Evolutionary conservation across 2,113 vertebrate genomes (phyloP).

Genomic region (Rutilus rutilus): DNA sequence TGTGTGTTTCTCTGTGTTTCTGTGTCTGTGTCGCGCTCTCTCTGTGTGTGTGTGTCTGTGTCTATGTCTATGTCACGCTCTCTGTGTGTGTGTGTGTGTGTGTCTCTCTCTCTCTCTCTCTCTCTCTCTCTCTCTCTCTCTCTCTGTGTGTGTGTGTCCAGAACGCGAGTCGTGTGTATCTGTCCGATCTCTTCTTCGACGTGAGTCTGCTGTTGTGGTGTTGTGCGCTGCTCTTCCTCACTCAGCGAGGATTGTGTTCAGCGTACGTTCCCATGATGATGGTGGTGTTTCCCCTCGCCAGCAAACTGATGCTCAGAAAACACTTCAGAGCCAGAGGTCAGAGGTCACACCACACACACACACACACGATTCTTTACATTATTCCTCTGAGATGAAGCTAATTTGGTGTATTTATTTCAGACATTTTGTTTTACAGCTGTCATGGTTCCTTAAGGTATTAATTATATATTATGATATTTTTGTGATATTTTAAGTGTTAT

Average conservation of each 20-base stretch:
- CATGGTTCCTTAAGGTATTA: too few species aligned
- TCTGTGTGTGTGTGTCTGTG: too few species aligned
- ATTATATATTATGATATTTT: too few species aligned
- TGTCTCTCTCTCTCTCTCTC: too few species aligned
- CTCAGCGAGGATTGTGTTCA: conserved; percentile 84
- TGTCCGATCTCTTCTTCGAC: conserved; percentile 90
- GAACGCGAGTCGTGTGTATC: conserved; percentile 79
- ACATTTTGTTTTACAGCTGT: too few species aligned
- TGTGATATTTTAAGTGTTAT: neutral
- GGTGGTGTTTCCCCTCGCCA: conserved; percentile 88
- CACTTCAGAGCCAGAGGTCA: conserved; percentile 86
- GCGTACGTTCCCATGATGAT: conserved; percentile 89
- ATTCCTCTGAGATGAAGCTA: neutral
- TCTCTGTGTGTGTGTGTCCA: conserved; percentile 61
- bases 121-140: too few species aligned
- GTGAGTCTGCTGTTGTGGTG: conserved; percentile 87
- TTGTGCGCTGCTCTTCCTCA: conserved; percentile 79
- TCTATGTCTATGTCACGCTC: too few species aligned
- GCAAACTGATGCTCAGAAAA: conserved; percentile 80
- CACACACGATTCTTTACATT: neutral
- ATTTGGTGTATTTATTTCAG: neutral
- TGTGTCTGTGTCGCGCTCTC: too few species aligned
- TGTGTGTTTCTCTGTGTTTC: too few species aligned
- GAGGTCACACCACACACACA: neutral
- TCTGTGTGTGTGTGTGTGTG: too few species aligned